A percentile compares a stretch with the other conserved stretches of the same genome.
phyloP scores from a whole-genome alignment of 2,888 invertebrate species.

The Capitulum mitella region DNA sequence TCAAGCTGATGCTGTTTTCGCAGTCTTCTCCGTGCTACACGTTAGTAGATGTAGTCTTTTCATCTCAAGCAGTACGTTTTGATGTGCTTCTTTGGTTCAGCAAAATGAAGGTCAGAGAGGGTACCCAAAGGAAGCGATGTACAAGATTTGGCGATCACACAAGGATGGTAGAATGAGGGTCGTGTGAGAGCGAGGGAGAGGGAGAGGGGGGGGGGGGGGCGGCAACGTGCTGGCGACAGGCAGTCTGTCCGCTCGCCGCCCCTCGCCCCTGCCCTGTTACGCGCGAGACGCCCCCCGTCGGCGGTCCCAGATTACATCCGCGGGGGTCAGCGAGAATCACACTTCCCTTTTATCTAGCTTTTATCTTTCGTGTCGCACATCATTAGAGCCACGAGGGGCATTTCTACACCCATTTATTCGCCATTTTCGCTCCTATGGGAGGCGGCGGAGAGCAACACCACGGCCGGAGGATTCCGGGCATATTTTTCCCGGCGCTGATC shows the following conservation, averaged over 20 bases:
- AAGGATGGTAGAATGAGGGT: no score
- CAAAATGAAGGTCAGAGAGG: no score
- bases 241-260: no score
- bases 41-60: no score
- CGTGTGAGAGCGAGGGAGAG: background rate
- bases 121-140: no score
- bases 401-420: background rate
- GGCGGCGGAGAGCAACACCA: background rate
- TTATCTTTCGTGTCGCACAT: constrained; percentile 20
- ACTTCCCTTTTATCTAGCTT: constrained; percentile 22
- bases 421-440: background rate
- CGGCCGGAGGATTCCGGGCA: constrained; percentile 7
- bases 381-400: constrained; percentile 2
- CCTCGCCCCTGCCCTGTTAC: no score
- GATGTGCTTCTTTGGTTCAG: no score
- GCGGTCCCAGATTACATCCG: background rate
- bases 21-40: no score
- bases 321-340: constrained; percentile 24
- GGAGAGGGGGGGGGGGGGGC: background rate
- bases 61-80: no score
- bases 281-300: constrained; percentile 12
- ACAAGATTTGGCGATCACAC: no score
- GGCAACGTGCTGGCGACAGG: background rate
- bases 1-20: no score
- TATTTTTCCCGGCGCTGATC: background rate